A percentile compares a stretch with the other conserved stretches of the same genome.
Conservation (phyloP, 2,797 vertebrate species). For the Toxotes lorentzi region DNA sequence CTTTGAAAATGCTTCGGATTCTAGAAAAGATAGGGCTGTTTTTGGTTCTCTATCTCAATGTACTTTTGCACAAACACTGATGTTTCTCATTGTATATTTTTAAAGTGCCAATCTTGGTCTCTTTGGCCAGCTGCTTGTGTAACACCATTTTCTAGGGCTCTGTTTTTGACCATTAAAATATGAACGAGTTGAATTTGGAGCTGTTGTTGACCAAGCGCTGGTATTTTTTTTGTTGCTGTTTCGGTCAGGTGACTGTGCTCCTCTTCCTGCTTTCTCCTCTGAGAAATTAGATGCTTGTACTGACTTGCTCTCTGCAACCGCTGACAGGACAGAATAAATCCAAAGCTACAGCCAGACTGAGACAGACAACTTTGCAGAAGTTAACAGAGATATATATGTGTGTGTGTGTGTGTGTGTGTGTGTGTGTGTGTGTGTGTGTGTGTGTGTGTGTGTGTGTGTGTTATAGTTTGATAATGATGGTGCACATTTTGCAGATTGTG, state of each 20-base stretch:
- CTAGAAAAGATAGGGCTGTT: slow-evolving; percentile 19
- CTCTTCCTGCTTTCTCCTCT: slow-evolving; percentile 53
- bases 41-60: background rate
- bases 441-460: too few species aligned
- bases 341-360: slow-evolving; percentile 20
- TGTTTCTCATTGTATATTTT: slow-evolving; percentile 11
- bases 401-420: too few species aligned
- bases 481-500: background rate
- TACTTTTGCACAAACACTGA: slow-evolving; percentile 15
- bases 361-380: background rate
- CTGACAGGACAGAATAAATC: slow-evolving; percentile 34
- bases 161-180: background rate
- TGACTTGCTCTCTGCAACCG: slow-evolving; percentile 33
- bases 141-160: background rate
- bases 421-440: too few species aligned
- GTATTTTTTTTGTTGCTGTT: slow-evolving; percentile 25
- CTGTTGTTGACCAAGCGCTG: slow-evolving; percentile 2
- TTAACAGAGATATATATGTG: too few species aligned
- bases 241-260: slow-evolving; percentile 57
- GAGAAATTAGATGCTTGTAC: slow-evolving; percentile 39
- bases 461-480: background rate
- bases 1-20: slow-evolving; percentile 45
- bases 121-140: background rate
- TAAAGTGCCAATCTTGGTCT: background rate
- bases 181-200: background rate